Percentiles rank a stretch among this genome's conserved stretches.
phyloP scores from a whole-genome alignment of 2,888 invertebrate species.

The Lasioglossum calceatum region DNA sequence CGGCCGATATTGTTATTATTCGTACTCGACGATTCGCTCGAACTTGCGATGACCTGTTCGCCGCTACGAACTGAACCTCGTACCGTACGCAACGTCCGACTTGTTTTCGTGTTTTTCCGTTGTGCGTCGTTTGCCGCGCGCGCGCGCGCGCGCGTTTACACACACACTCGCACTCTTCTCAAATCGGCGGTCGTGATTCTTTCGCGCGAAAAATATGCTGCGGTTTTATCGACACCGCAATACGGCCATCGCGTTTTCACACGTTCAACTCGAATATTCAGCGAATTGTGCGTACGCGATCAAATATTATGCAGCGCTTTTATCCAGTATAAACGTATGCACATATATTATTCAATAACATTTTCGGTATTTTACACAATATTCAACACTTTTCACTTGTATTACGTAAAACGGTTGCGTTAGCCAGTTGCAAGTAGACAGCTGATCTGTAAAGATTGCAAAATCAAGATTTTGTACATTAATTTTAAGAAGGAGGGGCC shows the following conservation, averaged over 20 bases:
- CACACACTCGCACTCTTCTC: neutral
- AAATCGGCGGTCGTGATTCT: slow-evolving; percentile 1
- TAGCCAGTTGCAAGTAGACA: neutral
- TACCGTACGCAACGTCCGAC: neutral
- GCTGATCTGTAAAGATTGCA: too few species aligned
- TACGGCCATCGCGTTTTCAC: slow-evolving; percentile 1
- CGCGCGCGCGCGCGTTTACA: neutral
- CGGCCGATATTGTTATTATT: slow-evolving; percentile 32
- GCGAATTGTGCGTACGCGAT: neutral
- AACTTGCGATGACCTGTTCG: slow-evolving; percentile 44
- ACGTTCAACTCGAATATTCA: neutral
- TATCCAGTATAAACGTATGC: too few species aligned
- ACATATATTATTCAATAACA: neutral
- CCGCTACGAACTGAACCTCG: slow-evolving; percentile 12
- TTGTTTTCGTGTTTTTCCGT: slow-evolving; percentile 53
- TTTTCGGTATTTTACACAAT: neutral
- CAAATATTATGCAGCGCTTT: neutral
- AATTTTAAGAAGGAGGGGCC: too few species aligned
- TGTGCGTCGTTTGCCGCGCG: slow-evolving; percentile 6
- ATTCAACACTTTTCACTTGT: too few species aligned
- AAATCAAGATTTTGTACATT: too few species aligned
- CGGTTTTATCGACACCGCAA: slow-evolving; percentile 11
- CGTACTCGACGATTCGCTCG: slow-evolving; percentile 25
- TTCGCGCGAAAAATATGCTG: slow-evolving; percentile 2
- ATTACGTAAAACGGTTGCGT: neutral